These are phyloP conservation scores for Montipora cactus DNA, from an alignment of 64 coral and sea anemone genomes.

Conservation along the genomic window DNA sequence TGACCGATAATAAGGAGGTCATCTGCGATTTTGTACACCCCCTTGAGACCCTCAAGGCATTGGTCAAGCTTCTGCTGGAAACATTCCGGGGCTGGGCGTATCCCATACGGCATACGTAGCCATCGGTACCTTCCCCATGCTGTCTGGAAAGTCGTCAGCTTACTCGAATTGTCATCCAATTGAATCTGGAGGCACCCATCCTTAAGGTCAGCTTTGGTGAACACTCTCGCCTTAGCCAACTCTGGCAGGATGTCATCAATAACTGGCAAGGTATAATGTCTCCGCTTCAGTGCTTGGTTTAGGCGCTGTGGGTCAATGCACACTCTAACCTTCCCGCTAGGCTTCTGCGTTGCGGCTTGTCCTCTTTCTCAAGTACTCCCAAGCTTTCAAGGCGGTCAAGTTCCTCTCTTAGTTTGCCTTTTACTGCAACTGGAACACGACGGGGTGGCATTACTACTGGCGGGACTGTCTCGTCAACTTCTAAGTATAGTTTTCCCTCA, in stretches of 20 bases:
- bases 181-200: background rate
- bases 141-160: slow-evolving; percentile 15
- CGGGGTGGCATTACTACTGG: slow-evolving; percentile 33
- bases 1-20: background rate
- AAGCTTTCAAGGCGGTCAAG: slow-evolving; percentile 48
- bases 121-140: slow-evolving; percentile 11
- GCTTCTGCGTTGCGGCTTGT: slow-evolving; percentile 31
- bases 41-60: background rate
- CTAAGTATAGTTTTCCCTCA: slow-evolving; percentile 46
- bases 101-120: slow-evolving; percentile 8
- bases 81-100: slow-evolving; percentile 3
- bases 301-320: background rate
- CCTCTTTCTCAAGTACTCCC: slow-evolving; percentile 30
- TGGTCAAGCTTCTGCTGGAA: slow-evolving; percentile 13
- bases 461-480: slow-evolving; percentile 36
- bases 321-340: background rate
- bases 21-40: background rate
- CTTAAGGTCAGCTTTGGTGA: background rate
- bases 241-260: background rate
- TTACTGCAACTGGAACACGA: slow-evolving; percentile 41
- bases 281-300: background rate
- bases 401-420: slow-evolving; percentile 50
- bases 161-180: background rate
- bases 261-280: background rate
- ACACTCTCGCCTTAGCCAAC: background rate